Evolutionary conservation across 2,113 vertebrate genomes (phyloP).

Genomic region (Periophthalmus modestus): DNA sequence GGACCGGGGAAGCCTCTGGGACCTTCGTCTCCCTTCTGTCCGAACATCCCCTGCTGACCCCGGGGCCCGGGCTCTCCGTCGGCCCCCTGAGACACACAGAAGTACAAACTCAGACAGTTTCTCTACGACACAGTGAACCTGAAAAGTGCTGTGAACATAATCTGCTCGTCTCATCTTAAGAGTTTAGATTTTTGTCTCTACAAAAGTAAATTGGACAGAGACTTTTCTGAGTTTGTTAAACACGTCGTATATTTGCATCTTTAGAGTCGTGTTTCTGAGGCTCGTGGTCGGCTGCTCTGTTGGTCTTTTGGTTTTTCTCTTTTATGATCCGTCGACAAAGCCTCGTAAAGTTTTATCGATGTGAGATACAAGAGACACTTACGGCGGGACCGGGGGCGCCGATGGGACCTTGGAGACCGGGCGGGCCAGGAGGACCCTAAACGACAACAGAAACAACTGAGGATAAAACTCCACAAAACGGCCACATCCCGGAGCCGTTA

Average conservation of each 20-base stretch:
- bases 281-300: background rate
- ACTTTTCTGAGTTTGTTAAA: too few relatives aligned
- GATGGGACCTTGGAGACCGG: conserved; percentile 92
- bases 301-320: background rate
- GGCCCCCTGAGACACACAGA: conserved; percentile 85
- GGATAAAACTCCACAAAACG: background rate
- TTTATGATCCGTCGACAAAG: conserved; percentile 1
- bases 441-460: conserved; percentile 28
- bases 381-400: conserved; percentile 95
- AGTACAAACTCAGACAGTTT: too few relatives aligned
- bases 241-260: background rate
- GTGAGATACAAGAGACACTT: conserved; percentile 64
- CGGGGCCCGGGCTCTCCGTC: conserved; percentile 96
- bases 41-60: conserved; percentile 98
- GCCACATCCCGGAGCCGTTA: background rate
- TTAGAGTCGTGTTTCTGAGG: background rate
- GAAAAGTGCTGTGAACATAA: too few relatives aligned
- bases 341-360: background rate
- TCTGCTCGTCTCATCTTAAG: too few relatives aligned
- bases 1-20: conserved; percentile 94
- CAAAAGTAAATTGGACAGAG: too few relatives aligned
- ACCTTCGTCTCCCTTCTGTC: conserved; percentile 97
- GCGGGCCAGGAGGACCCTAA: conserved; percentile 93
- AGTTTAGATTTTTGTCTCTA: too few relatives aligned
- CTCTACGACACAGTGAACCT: too few relatives aligned